These are phyloP conservation scores for Ornithoptera priamus DNA, from an alignment of 2,888 invertebrate genomes.

Conservation along the genomic window DNA sequence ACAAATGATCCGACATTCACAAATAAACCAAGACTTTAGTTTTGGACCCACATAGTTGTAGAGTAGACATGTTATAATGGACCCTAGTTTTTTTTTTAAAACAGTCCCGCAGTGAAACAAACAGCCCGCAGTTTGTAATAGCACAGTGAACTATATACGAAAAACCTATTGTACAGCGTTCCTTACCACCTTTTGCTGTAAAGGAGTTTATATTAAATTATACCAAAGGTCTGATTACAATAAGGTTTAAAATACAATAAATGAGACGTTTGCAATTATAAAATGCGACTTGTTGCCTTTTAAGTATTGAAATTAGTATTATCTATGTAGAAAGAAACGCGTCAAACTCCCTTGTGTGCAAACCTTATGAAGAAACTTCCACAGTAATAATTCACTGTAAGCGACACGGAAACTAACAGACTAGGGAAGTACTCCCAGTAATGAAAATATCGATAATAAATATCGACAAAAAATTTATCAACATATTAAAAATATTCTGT, in stretches of 20 bases:
- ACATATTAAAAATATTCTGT: not conserved
- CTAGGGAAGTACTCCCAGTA: constrained; percentile 17
- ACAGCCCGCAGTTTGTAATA: constrained; percentile 11
- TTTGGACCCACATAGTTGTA: not conserved
- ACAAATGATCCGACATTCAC: not conserved
- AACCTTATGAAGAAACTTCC: constrained; percentile 27
- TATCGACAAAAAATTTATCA: too few relatives aligned
- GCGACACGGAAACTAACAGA: constrained; percentile 25
- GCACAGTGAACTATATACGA: constrained; percentile 7
- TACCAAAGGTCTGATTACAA: not conserved
- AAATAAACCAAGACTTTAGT: not conserved
- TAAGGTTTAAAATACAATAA: constrained; percentile 8
- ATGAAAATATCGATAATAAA: not conserved
- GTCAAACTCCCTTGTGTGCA: constrained; percentile 27
- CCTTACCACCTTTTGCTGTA: not conserved
- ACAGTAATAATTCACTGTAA: constrained; percentile 29
- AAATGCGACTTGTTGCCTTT: constrained; percentile 25
- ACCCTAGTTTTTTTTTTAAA: not conserved
- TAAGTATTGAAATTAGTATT: constrained; percentile 22
- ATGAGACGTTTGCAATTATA: not conserved
- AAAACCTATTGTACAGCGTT: constrained; percentile 2
- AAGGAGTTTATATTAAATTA: not conserved
- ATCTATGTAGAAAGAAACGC: constrained; percentile 18
- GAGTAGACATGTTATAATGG: not conserved
- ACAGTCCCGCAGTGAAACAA: not conserved